Percentiles rank a stretch among this genome's conserved stretches.
phyloP scores from a whole-genome alignment of 2,888 invertebrate genomes.

The Calameuta pallipes region DNA sequence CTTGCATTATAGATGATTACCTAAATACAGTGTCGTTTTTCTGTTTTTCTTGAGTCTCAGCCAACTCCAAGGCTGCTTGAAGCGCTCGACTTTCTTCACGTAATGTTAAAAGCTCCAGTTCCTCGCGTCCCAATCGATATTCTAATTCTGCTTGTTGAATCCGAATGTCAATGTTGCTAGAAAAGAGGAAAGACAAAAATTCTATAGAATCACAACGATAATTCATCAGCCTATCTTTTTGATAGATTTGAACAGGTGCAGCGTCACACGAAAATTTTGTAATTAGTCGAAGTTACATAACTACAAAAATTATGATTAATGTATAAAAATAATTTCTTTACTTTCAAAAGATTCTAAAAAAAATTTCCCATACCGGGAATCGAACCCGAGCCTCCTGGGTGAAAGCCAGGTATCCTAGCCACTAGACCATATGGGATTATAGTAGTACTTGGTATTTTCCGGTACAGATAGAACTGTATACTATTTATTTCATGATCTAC shows the following conservation, averaged over 20 bases:
- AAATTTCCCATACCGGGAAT: constrained; percentile 35
- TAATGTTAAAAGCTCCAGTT: constrained; percentile 85
- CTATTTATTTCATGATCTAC: not conserved
- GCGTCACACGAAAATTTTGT: not conserved
- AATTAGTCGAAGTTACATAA: not conserved
- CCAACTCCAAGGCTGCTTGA: constrained; percentile 78
- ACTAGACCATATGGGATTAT: constrained; percentile 33
- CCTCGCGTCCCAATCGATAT: constrained; percentile 88
- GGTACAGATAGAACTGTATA: not conserved
- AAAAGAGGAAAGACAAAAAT: constrained; percentile 34
- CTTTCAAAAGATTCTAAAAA: constrained; percentile 7
- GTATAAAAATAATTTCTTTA: not conserved
- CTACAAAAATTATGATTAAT: not conserved
- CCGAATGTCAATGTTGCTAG: constrained; percentile 87
- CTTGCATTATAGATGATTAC: constrained; percentile 53
- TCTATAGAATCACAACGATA: constrained; percentile 10
- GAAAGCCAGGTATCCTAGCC: constrained; percentile 39
- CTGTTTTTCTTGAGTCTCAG: constrained; percentile 68
- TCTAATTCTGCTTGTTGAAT: constrained; percentile 92
- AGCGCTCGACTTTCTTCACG: constrained; percentile 86
- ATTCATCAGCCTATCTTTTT: not conserved
- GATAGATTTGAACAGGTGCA: not conserved
- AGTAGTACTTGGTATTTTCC: not conserved
- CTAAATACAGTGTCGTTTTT: constrained; percentile 71
- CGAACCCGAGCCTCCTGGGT: constrained; percentile 39